A percentile compares a stretch with the other conserved stretches of the same genome.
Conservation (phyloP, 2,888 invertebrate species). For the Aquatica leii region DNA sequence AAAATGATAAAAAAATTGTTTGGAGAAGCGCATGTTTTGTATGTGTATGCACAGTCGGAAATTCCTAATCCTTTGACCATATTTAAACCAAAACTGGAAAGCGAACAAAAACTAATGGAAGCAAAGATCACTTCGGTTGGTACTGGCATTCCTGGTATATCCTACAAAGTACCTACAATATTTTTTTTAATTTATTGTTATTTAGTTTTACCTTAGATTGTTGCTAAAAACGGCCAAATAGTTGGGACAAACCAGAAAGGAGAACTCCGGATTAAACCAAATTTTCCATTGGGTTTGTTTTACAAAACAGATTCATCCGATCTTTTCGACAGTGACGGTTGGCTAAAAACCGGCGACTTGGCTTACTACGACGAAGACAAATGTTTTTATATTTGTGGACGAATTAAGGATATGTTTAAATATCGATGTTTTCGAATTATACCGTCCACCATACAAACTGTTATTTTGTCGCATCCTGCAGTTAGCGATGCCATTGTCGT, state of each 20-base stretch:
- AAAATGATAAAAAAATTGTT: too few species aligned
- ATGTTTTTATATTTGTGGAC: conserved; percentile 60
- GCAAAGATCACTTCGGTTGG: too few species aligned
- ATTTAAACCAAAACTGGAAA: too few species aligned
- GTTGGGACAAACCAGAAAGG: conserved; percentile 61
- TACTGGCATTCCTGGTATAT: too few species aligned
- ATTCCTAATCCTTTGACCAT: too few species aligned
- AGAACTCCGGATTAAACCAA: conserved; percentile 63
- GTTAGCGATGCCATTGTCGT: conserved; percentile 84
- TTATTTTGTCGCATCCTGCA: conserved; percentile 73
- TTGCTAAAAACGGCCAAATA: conserved; percentile 60
- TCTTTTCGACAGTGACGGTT: conserved; percentile 58
- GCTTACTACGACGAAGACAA: conserved; percentile 61
- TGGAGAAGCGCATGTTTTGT: too few species aligned
- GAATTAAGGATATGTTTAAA: conserved; percentile 62
- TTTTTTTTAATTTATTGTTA: too few species aligned
- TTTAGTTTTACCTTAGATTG: too few species aligned
- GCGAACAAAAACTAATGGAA: too few species aligned
- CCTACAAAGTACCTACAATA: too few species aligned
- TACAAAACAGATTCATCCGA: conserved; percentile 60
- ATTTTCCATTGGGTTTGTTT: conserved; percentile 57
- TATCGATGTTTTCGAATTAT: conserved; percentile 65
- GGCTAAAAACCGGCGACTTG: conserved; percentile 63
- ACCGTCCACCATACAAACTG: conserved; percentile 81
- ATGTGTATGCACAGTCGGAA: too few species aligned